A percentile compares a stretch with the other conserved stretches of the same genome.
Conservation (phyloP, 2,113 vertebrate species). For the Gadus chalcogrammus region DNA sequence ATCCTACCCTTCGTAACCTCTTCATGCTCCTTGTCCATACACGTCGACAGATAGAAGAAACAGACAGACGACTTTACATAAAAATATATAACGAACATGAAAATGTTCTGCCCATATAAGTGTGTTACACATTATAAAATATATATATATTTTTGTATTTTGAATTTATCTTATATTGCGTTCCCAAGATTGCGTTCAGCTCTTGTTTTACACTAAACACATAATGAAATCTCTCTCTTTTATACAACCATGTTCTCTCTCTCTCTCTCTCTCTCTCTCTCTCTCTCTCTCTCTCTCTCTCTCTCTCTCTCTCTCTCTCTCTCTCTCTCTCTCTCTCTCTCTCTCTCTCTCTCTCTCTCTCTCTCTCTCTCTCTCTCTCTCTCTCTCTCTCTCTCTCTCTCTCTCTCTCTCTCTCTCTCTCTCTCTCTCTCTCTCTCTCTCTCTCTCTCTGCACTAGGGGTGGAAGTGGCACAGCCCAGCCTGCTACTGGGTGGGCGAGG, state of each 20-base stretch:
- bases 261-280: not conserved
- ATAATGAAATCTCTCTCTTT: too few relatives aligned
- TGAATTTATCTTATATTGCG: too few relatives aligned
- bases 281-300: not conserved
- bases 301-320: not conserved
- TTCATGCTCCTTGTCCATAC: conserved; percentile 33
- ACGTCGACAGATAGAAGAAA: conserved; percentile 22
- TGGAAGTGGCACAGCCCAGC: conserved; percentile 97
- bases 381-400: not conserved
- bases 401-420: not conserved
- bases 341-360: not conserved
- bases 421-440: not conserved
- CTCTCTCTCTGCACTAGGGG: conserved; percentile 70
- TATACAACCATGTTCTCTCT: too few relatives aligned
- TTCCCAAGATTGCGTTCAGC: too few relatives aligned
- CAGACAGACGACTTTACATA: conserved; percentile 20
- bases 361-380: not conserved
- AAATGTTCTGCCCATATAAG: too few relatives aligned
- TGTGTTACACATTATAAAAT: too few relatives aligned
- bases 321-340: not conserved
- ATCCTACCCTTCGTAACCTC: conserved; percentile 24
- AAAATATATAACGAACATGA: too few relatives aligned
- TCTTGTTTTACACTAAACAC: too few relatives aligned
- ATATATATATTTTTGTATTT: too few relatives aligned
- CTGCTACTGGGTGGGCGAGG: conserved; percentile 91